Percentiles rank a stretch among this genome's conserved stretches.
Conservation (phyloP, 92 coral and sea anemone genomes). For the Montipora capitata region DNA sequence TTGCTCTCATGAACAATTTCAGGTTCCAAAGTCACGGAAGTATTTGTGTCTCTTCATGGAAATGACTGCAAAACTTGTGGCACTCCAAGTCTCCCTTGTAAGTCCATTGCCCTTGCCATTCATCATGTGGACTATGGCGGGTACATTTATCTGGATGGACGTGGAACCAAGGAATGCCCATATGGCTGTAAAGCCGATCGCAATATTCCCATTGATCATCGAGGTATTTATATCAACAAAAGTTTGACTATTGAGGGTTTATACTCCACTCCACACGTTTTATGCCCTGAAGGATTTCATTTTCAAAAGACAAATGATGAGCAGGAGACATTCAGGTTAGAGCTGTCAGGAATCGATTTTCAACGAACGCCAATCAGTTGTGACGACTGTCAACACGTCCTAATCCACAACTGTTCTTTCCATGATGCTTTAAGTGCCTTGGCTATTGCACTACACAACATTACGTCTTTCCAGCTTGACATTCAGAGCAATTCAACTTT, state of each 20-base stretch:
- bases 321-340: not conserved
- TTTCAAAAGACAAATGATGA: not conserved
- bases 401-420: slow-evolving; percentile 24
- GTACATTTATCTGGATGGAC: slow-evolving; percentile 12
- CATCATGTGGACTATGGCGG: not conserved
- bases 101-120: slow-evolving; percentile 20
- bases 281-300: not conserved
- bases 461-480: not conserved
- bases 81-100: not conserved
- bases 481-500: not conserved
- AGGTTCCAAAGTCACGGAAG: not conserved
- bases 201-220: too few species aligned
- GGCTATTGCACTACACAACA: not conserved
- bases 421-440: not conserved
- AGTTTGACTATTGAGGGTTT: not conserved
- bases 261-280: not conserved
- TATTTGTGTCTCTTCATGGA: slow-evolving; percentile 20
- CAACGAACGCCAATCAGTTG: not conserved
- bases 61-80: not conserved
- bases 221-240: not conserved
- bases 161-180: slow-evolving; percentile 6
- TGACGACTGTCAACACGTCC: not conserved
- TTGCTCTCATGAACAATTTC: too few species aligned
- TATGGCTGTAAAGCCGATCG: not conserved
- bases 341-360: slow-evolving; percentile 18